Evolutionary conservation across 2,113 vertebrate genomes (phyloP), one percentile per base, ranked within the genome.

Genomic region (Antechinus flavipes): DNA sequence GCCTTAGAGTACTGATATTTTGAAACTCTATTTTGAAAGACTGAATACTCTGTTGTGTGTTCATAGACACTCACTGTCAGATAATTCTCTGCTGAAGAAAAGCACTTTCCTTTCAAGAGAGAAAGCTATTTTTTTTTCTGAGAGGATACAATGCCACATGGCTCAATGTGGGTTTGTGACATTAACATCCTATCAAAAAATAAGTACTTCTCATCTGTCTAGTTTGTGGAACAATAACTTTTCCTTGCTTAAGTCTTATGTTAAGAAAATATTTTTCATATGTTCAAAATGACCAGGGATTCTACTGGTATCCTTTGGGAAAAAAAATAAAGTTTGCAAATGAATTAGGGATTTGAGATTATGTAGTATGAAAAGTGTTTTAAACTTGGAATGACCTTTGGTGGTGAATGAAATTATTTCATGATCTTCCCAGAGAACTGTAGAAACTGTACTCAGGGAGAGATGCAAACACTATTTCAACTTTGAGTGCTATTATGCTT

Each of bases 1-100:
- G 93, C 94, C 96, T 96, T n/a, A 94, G 54, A 90, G 52, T 91
- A 97, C 93, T 90, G 50, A 97, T 96, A 93, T 98, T 98, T 96
- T 95, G 91, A 98, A 96, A 96, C 93, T 53, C 91, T 93, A 95
- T 98, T 96, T 91, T 95, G 89, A 92, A 96, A 97, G 95, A 27
- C 93, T 97, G 96, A 25, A 16, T 95, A 0, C 42, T 95, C 92
- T 97, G 52, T 92, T 97, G 94, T 49, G 89, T 25, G 24, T 93
- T 93, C 93, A 92, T 94, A 93, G 58, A 90, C 94, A 3, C 22
- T 97, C 47, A 97, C 91, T 94, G 68, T 49, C 90, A 97, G 92
- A 76, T 8, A 94, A 54, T 8, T 94, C 25, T 94, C 93, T 50
- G 94, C 93, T 91, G 94, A 49, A 8, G n/a, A 16, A 95, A 89